phyloP scores from a whole-genome alignment of 2,888 invertebrate genomes.

The Prenolepis imparis region DNA sequence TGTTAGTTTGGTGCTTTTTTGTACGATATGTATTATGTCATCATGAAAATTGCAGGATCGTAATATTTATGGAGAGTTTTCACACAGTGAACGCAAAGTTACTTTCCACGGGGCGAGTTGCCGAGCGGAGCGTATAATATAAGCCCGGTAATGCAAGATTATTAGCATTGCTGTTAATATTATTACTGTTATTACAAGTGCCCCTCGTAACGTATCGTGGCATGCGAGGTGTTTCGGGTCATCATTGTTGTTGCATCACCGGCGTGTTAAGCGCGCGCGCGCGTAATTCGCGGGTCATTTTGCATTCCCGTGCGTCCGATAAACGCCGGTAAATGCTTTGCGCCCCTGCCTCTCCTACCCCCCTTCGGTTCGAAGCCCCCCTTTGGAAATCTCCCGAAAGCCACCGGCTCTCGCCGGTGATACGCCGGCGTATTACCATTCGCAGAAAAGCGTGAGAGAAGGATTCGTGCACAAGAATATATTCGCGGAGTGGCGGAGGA shows the following conservation, averaged over 20 bases:
- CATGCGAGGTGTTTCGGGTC: slow-evolving; percentile 27
- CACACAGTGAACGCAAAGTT: slow-evolving; percentile 12
- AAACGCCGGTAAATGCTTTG: not conserved
- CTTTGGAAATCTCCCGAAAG: slow-evolving; percentile 10
- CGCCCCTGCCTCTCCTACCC: too few species aligned
- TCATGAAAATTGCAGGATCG: not conserved
- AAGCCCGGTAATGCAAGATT: slow-evolving; percentile 26
- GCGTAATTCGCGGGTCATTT: slow-evolving; percentile 23
- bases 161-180: slow-evolving; percentile 43
- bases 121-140: not conserved
- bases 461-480: slow-evolving; percentile 34
- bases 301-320: not conserved
- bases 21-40: not conserved
- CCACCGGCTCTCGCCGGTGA: not conserved
- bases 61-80: not conserved
- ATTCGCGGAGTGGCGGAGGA: slow-evolving; percentile 26
- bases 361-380: not conserved
- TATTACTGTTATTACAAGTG: slow-evolving; percentile 27
- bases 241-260: slow-evolving; percentile 24
- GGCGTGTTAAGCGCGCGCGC: not conserved
- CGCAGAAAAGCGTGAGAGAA: slow-evolving; percentile 23
- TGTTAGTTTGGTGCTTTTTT: not conserved
- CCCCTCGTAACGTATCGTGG: slow-evolving; percentile 10
- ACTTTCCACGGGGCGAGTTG: not conserved
- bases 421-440: too few species aligned